A percentile compares a stretch with the other conserved stretches of the same genome.
Evolutionary conservation across 1,140 invertebrate genomes (phyloP).

Genomic region (Acromyrmex heyeri): DNA sequence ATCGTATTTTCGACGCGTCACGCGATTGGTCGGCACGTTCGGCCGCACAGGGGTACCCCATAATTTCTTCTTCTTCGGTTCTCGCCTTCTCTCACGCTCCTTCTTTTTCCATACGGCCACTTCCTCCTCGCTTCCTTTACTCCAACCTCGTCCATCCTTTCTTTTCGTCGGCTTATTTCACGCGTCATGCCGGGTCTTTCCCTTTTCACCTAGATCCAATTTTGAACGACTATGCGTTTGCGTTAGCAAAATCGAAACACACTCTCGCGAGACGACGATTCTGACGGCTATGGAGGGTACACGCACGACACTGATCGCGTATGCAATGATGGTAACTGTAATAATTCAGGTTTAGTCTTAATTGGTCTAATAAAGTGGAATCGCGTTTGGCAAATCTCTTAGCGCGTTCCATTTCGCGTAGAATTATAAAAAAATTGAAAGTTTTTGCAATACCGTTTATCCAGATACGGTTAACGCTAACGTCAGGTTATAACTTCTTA

Average conservation of each 20-base stretch:
- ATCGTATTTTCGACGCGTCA: conserved; percentile 68
- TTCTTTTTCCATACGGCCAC: background rate
- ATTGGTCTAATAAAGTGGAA: background rate
- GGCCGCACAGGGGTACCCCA: conserved; percentile 35
- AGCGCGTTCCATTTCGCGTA: background rate
- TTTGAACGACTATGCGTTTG: conserved; percentile 2
- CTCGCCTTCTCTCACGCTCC: background rate
- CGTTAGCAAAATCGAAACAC: conserved; percentile 9
- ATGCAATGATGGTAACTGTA: background rate
- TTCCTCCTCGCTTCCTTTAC: conserved; percentile 27
- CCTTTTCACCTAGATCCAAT: conserved; percentile 51
- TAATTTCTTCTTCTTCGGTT: conserved; percentile 62
- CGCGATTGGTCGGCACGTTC: conserved; percentile 62
- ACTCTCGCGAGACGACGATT: conserved; percentile 4
- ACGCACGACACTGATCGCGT: background rate
- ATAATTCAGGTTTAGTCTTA: background rate
- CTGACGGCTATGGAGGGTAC: background rate
- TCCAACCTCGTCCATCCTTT: background rate
- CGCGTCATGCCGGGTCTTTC: background rate
- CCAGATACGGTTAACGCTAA: no score
- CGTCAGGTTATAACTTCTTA: no score
- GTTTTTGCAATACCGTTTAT: no score
- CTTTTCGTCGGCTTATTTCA: conserved; percentile 11
- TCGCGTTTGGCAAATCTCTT: background rate
- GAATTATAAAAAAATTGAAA: background rate